Evolutionary conservation across 2,797 vertebrate genomes (phyloP).

Genomic region (Sebastes oblongus): DNA sequence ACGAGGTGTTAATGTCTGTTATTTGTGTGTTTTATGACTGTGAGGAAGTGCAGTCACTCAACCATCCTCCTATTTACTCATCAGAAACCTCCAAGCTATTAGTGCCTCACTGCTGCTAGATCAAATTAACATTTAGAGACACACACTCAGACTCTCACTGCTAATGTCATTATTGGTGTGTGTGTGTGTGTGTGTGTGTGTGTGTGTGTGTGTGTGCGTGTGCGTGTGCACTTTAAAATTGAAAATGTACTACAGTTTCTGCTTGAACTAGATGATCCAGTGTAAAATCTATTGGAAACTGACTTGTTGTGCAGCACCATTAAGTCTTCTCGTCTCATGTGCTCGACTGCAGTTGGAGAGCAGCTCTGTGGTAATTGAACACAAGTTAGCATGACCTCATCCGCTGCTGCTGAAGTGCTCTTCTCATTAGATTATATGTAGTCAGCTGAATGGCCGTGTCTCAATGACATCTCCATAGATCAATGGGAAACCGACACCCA

Average conservation of each 20-base stretch:
- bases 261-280: neutral
- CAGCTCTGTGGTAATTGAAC: conserved; percentile 18
- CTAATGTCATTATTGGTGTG: conserved; percentile 64
- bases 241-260: conserved; percentile 1
- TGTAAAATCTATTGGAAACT: neutral
- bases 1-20: neutral
- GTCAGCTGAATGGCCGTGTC: conserved; percentile 31
- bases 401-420: conserved; percentile 40
- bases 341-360: conserved; percentile 24
- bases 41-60: conserved; percentile 24
- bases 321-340: conserved; percentile 4
- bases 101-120: conserved; percentile 42
- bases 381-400: conserved; percentile 47
- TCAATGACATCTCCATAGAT: conserved; percentile 46
- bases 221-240: neutral
- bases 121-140: conserved; percentile 63
- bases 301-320: conserved; percentile 7
- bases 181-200: neutral
- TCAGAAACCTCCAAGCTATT: conserved; percentile 63
- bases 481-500: conserved; percentile 49
- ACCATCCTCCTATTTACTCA: conserved; percentile 53
- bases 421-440: conserved; percentile 57
- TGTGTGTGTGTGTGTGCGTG: neutral
- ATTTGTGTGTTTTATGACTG: conserved; percentile 29
- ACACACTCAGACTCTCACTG: conserved; percentile 38